Evolutionary conservation across 2,888 invertebrate species (phyloP), one percentile per base, ranked within the genome.

Genomic region (Lasioglossum lativentre): DNA sequence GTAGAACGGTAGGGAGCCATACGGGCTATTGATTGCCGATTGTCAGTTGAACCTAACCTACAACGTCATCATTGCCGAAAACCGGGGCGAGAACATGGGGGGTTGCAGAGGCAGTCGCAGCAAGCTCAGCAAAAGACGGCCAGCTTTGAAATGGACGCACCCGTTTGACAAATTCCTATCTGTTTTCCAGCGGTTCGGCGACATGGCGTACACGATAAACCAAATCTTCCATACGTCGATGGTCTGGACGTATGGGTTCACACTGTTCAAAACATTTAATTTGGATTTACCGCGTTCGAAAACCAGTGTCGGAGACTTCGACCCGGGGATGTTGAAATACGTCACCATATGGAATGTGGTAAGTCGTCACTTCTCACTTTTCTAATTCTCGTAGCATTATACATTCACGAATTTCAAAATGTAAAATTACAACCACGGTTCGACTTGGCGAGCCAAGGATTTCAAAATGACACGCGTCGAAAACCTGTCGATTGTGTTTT

Each of bases 271-370:
- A 45, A 73, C 87, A 23, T 89, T 87, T 47, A 12, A 80, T 4
- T 30, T 94, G n/a, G 71, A 90, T n/a, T 75, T 94, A n/a, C 94
- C 95, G 23, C 8, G 8, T 10, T 0, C 1, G 19, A 1, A 34
- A 4, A 12, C 19, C 34, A 0, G 45, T 66, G 90, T 88, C 63
- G 79, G 74, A 14, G 79, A 93, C 0, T 95, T 92, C 71, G 91
- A 95, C 77, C 93, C 94, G 23, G 95, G 95, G n/a, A 93, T 93
- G 83, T 30, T 93, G 0, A 94, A 92, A 75, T 95, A 88, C 79
- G 85, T 95, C 47, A 95, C 95, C 4, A 81, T 94, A 4, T 95
- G 95, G 95, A 83, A 94, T 77, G 81, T 95, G 92, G 95, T 95
- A 86, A 92, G 94, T 93, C 72, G 0, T 40, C 10, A 0, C 19